phyloP scores from a whole-genome alignment of 1,140 invertebrate species.

The Danaus melanippus region DNA sequence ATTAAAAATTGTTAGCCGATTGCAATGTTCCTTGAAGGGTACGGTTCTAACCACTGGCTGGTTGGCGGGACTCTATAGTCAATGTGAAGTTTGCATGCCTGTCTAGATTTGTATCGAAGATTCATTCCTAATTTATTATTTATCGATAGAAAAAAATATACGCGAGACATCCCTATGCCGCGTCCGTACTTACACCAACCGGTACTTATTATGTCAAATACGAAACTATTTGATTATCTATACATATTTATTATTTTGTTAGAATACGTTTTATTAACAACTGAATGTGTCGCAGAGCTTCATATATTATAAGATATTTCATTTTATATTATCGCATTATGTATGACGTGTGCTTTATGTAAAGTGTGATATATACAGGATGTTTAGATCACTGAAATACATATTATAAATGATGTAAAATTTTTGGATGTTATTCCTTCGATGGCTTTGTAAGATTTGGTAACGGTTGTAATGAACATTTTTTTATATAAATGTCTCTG shows the following conservation, averaged over 20 bases:
- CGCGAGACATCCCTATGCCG: constrained; percentile 18
- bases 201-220: constrained; percentile 14
- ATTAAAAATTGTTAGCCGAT: constrained; percentile 2
- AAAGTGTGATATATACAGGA: too few species aligned
- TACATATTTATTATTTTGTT: neutral
- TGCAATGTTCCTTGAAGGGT: constrained; percentile 23
- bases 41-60: constrained; percentile 39
- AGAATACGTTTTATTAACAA: too few species aligned
- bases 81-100: constrained; percentile 43
- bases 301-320: too few species aligned
- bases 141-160: constrained; percentile 15
- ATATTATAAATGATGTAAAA: too few species aligned
- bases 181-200: constrained; percentile 14
- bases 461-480: too few species aligned
- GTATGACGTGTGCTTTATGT: too few species aligned
- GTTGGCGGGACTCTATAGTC: constrained; percentile 39
- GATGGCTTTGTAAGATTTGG: too few species aligned
- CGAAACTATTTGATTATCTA: neutral
- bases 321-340: too few species aligned
- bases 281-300: too few species aligned
- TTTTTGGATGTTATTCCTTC: too few species aligned
- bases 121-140: constrained; percentile 50
- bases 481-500: too few species aligned
- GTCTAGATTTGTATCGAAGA: constrained; percentile 37
- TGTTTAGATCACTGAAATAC: too few species aligned